phyloP scores from a whole-genome alignment of 1,140 invertebrate species.

The Himalopsyche phryganea region DNA sequence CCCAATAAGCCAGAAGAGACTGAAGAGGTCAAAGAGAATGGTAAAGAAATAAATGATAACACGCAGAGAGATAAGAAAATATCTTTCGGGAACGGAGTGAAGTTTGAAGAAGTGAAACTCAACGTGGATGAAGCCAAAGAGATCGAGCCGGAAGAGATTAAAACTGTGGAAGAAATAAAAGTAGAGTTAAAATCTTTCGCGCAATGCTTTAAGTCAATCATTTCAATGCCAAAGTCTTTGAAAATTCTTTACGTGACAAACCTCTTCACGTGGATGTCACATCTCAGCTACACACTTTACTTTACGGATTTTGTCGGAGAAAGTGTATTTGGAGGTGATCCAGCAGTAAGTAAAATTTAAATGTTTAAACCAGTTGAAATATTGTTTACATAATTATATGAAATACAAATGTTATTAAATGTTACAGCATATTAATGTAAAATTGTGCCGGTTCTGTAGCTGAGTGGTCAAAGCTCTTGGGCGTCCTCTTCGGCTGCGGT shows the following conservation, averaged over 20 bases:
- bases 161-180: conserved; percentile 18
- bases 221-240: conserved; percentile 73
- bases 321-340: conserved; percentile 73
- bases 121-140: conserved; percentile 38
- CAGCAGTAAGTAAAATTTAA: conserved; percentile 49
- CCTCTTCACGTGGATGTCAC: conserved; percentile 83
- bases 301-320: conserved; percentile 88
- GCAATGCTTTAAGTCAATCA: conserved; percentile 71
- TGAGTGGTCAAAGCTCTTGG: too few relatives aligned
- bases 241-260: conserved; percentile 76
- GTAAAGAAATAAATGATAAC: conserved; percentile 5
- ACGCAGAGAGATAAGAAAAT: background rate
- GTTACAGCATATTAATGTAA: too few relatives aligned
- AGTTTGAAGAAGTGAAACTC: background rate
- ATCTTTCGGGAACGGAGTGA: background rate
- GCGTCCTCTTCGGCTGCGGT: too few relatives aligned
- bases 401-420: too few relatives aligned
- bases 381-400: too few relatives aligned
- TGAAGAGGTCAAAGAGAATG: conserved; percentile 29
- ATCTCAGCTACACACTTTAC: conserved; percentile 82
- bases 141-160: conserved; percentile 42
- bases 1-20: background rate
- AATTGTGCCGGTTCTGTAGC: too few relatives aligned
- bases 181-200: conserved; percentile 39
- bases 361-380: too few relatives aligned